Conservation (phyloP, 2,797 vertebrate species). For the Amblyraja radiata region DNA sequence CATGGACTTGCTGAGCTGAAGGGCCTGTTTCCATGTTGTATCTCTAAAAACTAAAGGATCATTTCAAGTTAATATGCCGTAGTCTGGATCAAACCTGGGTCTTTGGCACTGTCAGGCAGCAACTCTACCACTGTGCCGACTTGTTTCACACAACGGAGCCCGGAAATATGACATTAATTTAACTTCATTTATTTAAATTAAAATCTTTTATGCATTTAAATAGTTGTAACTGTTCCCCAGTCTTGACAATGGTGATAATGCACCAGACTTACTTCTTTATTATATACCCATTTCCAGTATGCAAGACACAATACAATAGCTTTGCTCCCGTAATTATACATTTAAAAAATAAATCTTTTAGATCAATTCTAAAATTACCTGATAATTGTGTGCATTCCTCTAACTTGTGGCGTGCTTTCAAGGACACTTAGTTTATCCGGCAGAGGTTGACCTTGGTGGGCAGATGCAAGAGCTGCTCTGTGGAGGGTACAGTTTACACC, state of each 20-base stretch:
- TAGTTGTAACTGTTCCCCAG: background rate
- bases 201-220: background rate
- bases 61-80: no score
- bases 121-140: background rate
- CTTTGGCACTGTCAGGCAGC: no score
- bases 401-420: constrained; percentile 76
- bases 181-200: background rate
- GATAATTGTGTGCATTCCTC: constrained; percentile 87
- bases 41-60: no score
- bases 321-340: background rate
- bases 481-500: background rate
- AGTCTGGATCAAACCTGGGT: no score
- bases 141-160: background rate
- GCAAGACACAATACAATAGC: background rate
- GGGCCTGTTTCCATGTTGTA: no score
- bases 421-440: constrained; percentile 74
- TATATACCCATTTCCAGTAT: background rate
- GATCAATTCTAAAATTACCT: constrained; percentile 54
- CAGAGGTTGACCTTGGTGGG: constrained; percentile 78
- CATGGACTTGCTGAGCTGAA: no score
- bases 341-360: background rate
- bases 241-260: background rate
- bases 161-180: background rate
- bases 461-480: constrained; percentile 78
- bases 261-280: background rate